A percentile compares a stretch with the other conserved stretches of the same genome.
These are phyloP conservation scores for Leptatherina wallacei DNA, from an alignment of 2,797 vertebrate species.

Conservation along the genomic window DNA sequence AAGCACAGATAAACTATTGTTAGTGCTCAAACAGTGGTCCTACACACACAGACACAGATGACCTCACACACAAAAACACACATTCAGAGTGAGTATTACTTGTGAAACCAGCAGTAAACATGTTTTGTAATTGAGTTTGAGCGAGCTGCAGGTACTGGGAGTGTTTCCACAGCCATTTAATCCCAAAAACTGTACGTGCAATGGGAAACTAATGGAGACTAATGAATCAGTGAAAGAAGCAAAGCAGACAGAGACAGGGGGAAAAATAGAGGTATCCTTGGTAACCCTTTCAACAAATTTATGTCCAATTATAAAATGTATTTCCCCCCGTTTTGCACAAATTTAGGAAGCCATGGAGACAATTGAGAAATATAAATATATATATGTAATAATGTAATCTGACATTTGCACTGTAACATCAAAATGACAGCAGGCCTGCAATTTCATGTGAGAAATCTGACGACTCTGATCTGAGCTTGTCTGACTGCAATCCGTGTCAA, in stretches of 20 bases:
- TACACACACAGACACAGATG: conserved; percentile 44
- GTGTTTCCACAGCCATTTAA: conserved; percentile 53
- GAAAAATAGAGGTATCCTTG: conserved; percentile 43
- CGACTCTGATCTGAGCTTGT: conserved; percentile 38
- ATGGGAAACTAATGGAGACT: conserved; percentile 47
- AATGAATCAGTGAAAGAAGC: conserved; percentile 35
- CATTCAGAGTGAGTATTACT: conserved; percentile 39
- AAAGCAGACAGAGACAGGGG: conserved; percentile 10
- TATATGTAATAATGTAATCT: conserved; percentile 29
- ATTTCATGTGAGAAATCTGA: conserved; percentile 51
- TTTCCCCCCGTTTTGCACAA: background rate
- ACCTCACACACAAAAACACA: conserved; percentile 56
- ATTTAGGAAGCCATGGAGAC: conserved; percentile 4
- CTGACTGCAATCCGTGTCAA: conserved; percentile 20
- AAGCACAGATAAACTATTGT: conserved; percentile 81
- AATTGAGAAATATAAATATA: too few species aligned
- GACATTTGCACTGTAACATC: conserved; percentile 42
- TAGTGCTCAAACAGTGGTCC: conserved; percentile 57
- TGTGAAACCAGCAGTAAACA: conserved; percentile 54
- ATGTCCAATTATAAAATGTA: background rate
- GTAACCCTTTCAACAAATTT: conserved; percentile 16
- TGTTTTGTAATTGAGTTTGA: conserved; percentile 41
- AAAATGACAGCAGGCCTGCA: conserved; percentile 49
- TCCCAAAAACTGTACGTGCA: conserved; percentile 18
- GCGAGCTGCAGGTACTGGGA: conserved; percentile 21